Evolutionary conservation across 1,140 invertebrate genomes (phyloP).

Genomic region (Zaprionus inermis): DNA sequence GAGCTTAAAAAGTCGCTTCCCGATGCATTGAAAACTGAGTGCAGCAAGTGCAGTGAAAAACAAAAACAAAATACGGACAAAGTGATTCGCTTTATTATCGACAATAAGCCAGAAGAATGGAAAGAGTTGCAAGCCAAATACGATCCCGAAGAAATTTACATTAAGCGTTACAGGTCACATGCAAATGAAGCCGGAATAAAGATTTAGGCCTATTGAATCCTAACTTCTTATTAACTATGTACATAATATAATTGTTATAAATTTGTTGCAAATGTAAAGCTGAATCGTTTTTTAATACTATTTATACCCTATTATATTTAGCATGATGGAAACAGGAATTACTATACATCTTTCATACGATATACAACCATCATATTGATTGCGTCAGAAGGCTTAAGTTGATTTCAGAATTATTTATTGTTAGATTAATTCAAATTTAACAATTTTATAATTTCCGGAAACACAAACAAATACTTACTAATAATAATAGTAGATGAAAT

Average conservation of each 20-base stretch:
- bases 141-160: slow-evolving; percentile 87
- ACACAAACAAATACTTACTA: too few species aligned
- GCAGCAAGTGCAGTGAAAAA: slow-evolving; percentile 87
- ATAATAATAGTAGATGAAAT: too few species aligned
- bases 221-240: background rate
- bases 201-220: slow-evolving; percentile 43
- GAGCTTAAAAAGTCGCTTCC: slow-evolving; percentile 89
- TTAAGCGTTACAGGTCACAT: slow-evolving; percentile 85
- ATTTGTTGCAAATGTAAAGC: background rate
- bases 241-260: slow-evolving; percentile 4
- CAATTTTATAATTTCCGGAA: too few species aligned
- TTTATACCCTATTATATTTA: background rate
- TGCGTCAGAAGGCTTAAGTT: too few species aligned
- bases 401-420: too few species aligned
- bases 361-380: too few species aligned
- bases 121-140: slow-evolving; percentile 86
- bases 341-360: too few species aligned
- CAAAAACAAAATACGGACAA: slow-evolving; percentile 86
- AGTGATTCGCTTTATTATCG: slow-evolving; percentile 85
- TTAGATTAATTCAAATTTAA: too few species aligned
- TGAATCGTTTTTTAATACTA: background rate
- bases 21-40: slow-evolving; percentile 87
- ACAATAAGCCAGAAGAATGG: slow-evolving; percentile 87
- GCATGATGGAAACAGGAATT: too few species aligned
- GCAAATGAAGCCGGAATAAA: slow-evolving; percentile 81